phyloP scores from a whole-genome alignment of 2,797 vertebrate species.

The Bucorvus abyssinicus region DNA sequence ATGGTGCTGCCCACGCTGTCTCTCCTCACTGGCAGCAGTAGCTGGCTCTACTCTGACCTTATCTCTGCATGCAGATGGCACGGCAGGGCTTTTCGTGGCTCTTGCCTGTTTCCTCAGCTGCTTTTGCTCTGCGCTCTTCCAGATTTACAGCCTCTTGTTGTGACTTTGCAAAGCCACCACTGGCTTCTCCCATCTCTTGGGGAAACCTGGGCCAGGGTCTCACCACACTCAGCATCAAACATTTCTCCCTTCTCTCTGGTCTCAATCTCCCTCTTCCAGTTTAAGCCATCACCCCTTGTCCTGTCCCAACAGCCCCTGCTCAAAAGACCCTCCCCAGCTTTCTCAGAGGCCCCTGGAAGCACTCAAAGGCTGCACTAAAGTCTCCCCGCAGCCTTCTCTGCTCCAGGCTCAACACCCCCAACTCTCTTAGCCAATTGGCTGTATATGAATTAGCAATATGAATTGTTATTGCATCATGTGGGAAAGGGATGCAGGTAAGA shows the following conservation, averaged over 20 bases:
- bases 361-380: not conserved
- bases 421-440: not conserved
- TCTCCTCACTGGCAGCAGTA: not conserved
- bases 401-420: not conserved
- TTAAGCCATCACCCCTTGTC: too few species aligned
- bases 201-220: too few species aligned
- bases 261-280: too few species aligned
- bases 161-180: not conserved
- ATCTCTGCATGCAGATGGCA: not conserved
- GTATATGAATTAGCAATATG: too few species aligned
- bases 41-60: not conserved
- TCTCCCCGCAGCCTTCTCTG: not conserved
- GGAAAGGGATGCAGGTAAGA: not conserved
- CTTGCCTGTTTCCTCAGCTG: not conserved
- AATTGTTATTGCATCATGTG: too few species aligned
- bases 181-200: too few species aligned
- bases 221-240: too few species aligned
- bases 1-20: rapidly evolving
- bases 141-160: not conserved
- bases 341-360: not conserved
- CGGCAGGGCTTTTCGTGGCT: not conserved
- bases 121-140: not conserved
- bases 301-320: too few species aligned
- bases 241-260: too few species aligned
- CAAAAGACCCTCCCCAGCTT: not conserved